Evolutionary conservation across 2,888 invertebrate genomes (phyloP), one percentile per base, ranked within the genome.

Genomic region (Neoscelio sp.): DNA sequence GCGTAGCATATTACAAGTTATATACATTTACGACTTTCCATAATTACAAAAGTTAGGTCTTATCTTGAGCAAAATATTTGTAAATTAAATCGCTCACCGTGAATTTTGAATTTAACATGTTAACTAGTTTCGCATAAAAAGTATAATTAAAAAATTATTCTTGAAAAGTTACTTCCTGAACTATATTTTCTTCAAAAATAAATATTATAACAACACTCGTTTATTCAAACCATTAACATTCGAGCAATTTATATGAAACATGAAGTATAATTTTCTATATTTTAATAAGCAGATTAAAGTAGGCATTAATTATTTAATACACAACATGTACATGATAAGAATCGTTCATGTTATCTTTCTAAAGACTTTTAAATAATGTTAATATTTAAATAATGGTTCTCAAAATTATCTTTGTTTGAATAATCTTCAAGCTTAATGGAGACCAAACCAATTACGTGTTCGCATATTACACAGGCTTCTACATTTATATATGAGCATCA

Each of bases 351-450:
- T 46, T 46, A 5, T 13, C 26, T 20, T 8, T 13, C 1, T 1
- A 8, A 13, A 28, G 18, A n/a, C n/a, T 40, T 56, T 56, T 12
- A 40, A 26, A 56, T 26, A 26, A 15, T 40, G 12, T 40, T 56
- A 56, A 40, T 28, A 38, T 56, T 40, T 26, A 26, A 56, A 40
- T 56, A 40, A 56, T 26, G n/a, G 26, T 6, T n/a, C 40, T 56
- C 40, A 56, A 40, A 40, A 30, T 44, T 44, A 44, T 28, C 64
- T 40, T 7, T 28, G 40, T 50, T 50, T 50, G 64, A 35, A 50
- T 64, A 64, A 64, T 64, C 50, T 38, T 50, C 26, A 38, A 48
- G 30, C 58, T 44, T 44, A 44, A 58, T 58, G 42, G 56, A 26
- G 40, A 56, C 56, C 56, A 26, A 56, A 40, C 56, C 56, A 56